Evolutionary conservation across 2,888 invertebrate species (phyloP).

Genomic region (Morpho deidamia): DNA sequence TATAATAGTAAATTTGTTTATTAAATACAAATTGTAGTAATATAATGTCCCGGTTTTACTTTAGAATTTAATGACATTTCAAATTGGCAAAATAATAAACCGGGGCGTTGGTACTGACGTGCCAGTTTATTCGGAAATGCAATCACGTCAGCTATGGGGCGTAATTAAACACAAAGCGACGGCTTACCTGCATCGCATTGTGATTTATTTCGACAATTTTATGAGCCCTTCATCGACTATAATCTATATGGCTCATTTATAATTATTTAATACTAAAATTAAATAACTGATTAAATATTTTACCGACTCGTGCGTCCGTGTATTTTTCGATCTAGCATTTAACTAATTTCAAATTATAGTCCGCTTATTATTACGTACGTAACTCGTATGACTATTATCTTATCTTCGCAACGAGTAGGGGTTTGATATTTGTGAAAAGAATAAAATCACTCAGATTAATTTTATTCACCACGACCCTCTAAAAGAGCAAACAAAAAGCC

Average conservation of each 20-base stretch:
- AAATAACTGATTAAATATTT: too few relatives aligned
- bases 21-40: conserved; percentile 15
- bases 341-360: too few relatives aligned
- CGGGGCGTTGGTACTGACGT: conserved; percentile 52
- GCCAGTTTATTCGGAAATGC: conserved; percentile 46
- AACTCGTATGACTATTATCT: too few relatives aligned
- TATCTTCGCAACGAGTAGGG: too few relatives aligned
- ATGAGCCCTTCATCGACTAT: conserved; percentile 31
- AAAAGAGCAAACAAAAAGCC: too few relatives aligned
- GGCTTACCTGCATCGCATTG: conserved; percentile 31
- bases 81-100: conserved; percentile 74
- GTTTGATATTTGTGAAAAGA: too few relatives aligned
- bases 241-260: conserved; percentile 41
- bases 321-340: too few relatives aligned
- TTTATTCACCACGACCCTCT: too few relatives aligned
- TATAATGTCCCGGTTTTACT: conserved; percentile 42
- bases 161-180: conserved; percentile 66
- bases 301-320: too few relatives aligned
- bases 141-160: conserved; percentile 62
- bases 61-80: conserved; percentile 66
- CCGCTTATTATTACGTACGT: too few relatives aligned
- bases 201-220: conserved; percentile 27
- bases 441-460: too few relatives aligned
- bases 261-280: too few relatives aligned
- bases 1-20: conserved; percentile 23